Evolutionary conservation across 2,797 vertebrate species (phyloP).

Genomic region (Masticophis lateralis): DNA sequence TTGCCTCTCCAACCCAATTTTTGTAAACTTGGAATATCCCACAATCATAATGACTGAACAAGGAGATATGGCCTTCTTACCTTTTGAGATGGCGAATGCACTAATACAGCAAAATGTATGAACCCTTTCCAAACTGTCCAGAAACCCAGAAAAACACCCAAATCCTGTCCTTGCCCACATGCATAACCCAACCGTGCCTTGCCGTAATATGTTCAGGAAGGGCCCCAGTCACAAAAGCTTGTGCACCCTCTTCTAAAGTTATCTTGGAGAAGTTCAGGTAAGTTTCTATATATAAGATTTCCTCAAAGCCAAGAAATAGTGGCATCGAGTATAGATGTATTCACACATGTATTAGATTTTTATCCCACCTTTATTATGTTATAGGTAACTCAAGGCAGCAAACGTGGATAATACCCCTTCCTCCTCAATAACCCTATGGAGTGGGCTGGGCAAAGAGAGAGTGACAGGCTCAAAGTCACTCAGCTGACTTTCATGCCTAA

Average conservation of each 20-base stretch:
- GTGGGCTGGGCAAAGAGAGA: background rate
- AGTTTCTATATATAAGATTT: background rate
- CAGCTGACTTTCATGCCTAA: background rate
- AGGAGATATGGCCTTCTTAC: background rate
- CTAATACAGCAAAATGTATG: background rate
- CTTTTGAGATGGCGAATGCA: background rate
- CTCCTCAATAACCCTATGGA: background rate
- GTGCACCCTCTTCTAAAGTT: background rate
- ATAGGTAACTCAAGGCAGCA: background rate
- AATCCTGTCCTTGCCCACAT: background rate
- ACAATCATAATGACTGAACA: background rate
- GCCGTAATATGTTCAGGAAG: background rate
- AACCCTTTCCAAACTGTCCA: background rate
- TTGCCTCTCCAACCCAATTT: background rate
- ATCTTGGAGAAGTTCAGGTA: background rate
- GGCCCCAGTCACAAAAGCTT: background rate
- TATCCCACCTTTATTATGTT: background rate
- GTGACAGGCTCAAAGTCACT: background rate
- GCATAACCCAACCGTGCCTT: background rate
- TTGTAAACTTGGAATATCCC: background rate
- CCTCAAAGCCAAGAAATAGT: background rate
- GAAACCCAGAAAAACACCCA: background rate
- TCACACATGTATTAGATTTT: background rate
- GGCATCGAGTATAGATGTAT: background rate
- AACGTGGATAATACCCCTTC: background rate